Conservation (phyloP, 2,797 vertebrate genomes). For the Aeoliscus strigatus region DNA sequence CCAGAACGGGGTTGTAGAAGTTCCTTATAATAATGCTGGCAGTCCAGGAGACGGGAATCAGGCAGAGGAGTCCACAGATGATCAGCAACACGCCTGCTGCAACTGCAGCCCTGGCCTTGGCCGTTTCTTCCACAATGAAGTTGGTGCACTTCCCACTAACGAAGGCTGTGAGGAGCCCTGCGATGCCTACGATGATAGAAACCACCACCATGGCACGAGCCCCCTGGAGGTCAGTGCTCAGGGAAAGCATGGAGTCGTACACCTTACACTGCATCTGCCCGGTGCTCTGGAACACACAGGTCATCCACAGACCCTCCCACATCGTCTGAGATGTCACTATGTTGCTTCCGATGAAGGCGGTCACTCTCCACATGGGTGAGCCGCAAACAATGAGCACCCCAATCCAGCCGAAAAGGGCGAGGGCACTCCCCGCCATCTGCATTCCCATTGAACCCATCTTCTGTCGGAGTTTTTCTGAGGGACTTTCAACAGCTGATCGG, state of each 20-base stretch:
- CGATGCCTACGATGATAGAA: constrained; percentile 63
- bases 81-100: constrained; percentile 69
- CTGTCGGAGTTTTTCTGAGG: constrained; percentile 2
- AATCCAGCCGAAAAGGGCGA: constrained; percentile 68
- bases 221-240: constrained; percentile 65
- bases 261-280: constrained; percentile 76
- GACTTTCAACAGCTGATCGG: constrained; percentile 1
- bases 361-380: constrained; percentile 70
- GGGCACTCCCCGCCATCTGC: constrained; percentile 58
- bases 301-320: constrained; percentile 79
- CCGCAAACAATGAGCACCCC: constrained; percentile 59
- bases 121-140: constrained; percentile 62
- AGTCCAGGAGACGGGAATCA: constrained; percentile 74
- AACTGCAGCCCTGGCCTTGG: constrained; percentile 63
- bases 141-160: constrained; percentile 77
- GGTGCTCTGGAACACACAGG: constrained; percentile 72
- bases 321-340: constrained; percentile 69
- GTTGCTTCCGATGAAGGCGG: constrained; percentile 68
- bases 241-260: constrained; percentile 71
- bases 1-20: constrained; percentile 73
- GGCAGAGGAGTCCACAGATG: constrained; percentile 65
- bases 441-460: constrained; percentile 66
- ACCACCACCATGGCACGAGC: constrained; percentile 67
- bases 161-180: constrained; percentile 64
- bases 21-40: constrained; percentile 68